A percentile compares a stretch with the other conserved stretches of the same genome.
Evolutionary conservation across 2,113 vertebrate genomes (phyloP).

Genomic region (Tringa solitaria): DNA sequence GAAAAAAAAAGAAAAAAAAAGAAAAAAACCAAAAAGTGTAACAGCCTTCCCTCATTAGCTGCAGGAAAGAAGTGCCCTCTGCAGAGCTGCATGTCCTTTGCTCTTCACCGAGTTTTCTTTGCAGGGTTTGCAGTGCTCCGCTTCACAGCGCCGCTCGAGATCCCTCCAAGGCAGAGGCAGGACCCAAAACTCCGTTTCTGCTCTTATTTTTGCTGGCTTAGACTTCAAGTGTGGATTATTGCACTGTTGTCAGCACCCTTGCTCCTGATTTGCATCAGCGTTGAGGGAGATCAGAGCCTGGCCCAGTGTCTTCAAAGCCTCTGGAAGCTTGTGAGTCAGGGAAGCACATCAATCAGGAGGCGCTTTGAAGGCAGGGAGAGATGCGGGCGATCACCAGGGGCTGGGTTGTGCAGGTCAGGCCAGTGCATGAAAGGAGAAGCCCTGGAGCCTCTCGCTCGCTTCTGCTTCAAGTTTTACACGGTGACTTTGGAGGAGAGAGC

Average conservation of each 20-base stretch:
- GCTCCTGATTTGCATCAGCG: constrained; percentile 65
- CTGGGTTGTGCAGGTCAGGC: constrained; percentile 37
- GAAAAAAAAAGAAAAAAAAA: background rate
- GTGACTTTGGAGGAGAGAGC: background rate
- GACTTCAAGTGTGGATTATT: constrained; percentile 52
- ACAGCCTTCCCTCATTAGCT: background rate
- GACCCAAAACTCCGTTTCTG: constrained; percentile 14
- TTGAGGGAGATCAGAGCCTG: constrained; percentile 52
- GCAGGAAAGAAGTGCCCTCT: background rate
- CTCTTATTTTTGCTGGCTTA: constrained; percentile 61
- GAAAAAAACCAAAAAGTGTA: background rate
- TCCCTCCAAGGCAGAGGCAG: constrained; percentile 34
- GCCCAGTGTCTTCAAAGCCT: constrained; percentile 55
- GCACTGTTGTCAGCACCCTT: constrained; percentile 53
- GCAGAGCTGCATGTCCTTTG: background rate
- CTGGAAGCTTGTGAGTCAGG: constrained; percentile 52
- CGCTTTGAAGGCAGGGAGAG: constrained; percentile 47
- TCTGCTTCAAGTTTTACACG: constrained; percentile 63
- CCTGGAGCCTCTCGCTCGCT: background rate
- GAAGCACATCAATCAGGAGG: constrained; percentile 59
- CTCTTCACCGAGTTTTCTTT: background rate
- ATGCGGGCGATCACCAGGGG: constrained; percentile 18
- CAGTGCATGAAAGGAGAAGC: constrained; percentile 4
- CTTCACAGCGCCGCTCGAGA: background rate
- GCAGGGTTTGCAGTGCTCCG: background rate